These are phyloP conservation scores for Falcaria lacertinaria DNA, from an alignment of 2,888 invertebrate genomes.

Conservation along the genomic window DNA sequence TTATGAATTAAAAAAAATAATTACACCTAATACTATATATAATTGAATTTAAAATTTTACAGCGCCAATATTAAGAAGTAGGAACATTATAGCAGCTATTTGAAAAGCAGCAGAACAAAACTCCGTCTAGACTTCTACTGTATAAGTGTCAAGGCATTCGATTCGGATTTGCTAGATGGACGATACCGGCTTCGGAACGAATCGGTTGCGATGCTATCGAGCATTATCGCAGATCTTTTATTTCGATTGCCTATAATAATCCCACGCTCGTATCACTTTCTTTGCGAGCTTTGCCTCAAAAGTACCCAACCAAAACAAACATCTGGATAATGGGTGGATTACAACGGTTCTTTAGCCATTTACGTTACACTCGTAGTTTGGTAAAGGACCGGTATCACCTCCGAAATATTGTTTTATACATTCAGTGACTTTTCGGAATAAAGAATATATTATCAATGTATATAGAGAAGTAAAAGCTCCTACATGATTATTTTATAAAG, in stretches of 20 bases:
- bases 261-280: constrained; percentile 63
- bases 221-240: constrained; percentile 33
- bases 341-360: constrained; percentile 46
- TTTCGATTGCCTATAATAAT: constrained; percentile 49
- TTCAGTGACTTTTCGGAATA: too few relatives aligned
- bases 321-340: constrained; percentile 46
- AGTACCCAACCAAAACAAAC: constrained; percentile 42
- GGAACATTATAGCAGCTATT: background rate
- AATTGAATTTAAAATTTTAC: background rate
- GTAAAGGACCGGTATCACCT: constrained; percentile 25
- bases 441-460: background rate
- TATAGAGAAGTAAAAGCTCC: too few relatives aligned
- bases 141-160: constrained; percentile 15
- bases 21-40: too few relatives aligned
- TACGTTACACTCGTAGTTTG: constrained; percentile 23
- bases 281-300: constrained; percentile 33
- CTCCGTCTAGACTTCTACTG: constrained; percentile 24
- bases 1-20: too few relatives aligned
- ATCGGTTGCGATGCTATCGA: constrained; percentile 27
- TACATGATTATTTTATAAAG: constrained; percentile 20
- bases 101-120: background rate
- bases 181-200: constrained; percentile 17
- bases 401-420: constrained; percentile 23
- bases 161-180: constrained; percentile 22
- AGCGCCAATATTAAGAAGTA: background rate